Percentiles rank a stretch among this genome's conserved stretches.
These are phyloP conservation scores for Dermatemys mawii DNA, from an alignment of 2,113 vertebrate genomes.

Conservation along the genomic window DNA sequence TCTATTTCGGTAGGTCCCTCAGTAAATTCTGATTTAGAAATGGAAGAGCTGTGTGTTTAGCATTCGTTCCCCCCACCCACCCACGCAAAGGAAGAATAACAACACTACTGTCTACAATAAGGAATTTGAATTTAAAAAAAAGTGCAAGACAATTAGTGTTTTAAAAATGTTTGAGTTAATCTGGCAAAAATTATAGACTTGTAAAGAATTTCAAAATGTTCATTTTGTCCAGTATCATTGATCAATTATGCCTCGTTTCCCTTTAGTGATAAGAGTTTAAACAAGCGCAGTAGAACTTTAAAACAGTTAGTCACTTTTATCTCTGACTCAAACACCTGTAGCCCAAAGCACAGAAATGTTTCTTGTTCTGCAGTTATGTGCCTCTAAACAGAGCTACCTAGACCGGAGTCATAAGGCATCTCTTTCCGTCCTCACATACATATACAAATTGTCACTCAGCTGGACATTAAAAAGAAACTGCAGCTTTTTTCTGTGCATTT, in stretches of 20 bases:
- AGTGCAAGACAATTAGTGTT: background rate
- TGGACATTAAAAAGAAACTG: background rate
- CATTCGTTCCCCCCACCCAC: conserved; percentile 66
- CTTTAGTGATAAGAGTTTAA: conserved; percentile 12
- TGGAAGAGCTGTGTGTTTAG: conserved; percentile 52
- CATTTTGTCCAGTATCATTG: conserved; percentile 42
- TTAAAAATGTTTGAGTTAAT: conserved; percentile 52
- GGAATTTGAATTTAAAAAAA: conserved; percentile 63
- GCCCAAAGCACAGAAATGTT: conserved; percentile 43
- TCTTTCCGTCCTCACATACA: background rate
- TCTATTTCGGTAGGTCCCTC: conserved; percentile 57
- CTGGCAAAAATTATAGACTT: conserved; percentile 24
- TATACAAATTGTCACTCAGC: background rate
- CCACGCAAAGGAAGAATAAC: conserved; percentile 67
- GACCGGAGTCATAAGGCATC: background rate
- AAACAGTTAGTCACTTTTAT: conserved; percentile 21
- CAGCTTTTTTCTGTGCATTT: background rate
- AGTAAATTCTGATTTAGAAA: conserved; percentile 73
- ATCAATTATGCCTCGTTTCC: conserved; percentile 15
- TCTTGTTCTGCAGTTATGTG: conserved; percentile 23
- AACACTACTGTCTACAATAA: conserved; percentile 70
- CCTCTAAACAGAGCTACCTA: background rate
- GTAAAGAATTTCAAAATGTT: conserved; percentile 56
- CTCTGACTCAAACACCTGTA: conserved; percentile 23
- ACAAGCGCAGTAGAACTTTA: conserved; percentile 6